A percentile compares a stretch with the other conserved stretches of the same genome.
Conservation (phyloP, 2,113 vertebrate genomes). For the Calypte anna region DNA sequence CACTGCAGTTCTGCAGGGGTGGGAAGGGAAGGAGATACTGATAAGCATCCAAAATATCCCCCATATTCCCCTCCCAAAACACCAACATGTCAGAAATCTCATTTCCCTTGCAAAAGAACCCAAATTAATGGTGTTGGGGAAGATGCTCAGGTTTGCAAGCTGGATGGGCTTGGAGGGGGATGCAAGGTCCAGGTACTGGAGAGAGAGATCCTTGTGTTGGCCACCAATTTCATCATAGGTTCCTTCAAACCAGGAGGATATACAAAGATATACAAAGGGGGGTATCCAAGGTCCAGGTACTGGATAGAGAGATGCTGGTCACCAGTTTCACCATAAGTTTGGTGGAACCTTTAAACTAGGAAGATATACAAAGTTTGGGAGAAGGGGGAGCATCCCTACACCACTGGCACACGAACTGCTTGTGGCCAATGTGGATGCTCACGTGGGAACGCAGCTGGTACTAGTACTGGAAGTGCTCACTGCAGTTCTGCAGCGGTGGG, state of each 20-base stretch:
- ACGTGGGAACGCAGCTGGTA: conserved; percentile 86
- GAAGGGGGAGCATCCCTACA: conserved; percentile 53
- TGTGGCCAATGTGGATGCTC: conserved; percentile 87
- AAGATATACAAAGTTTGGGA: too few species aligned
- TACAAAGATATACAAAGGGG: too few species aligned
- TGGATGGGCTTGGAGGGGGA: not conserved
- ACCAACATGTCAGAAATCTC: not conserved
- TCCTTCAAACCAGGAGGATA: too few species aligned
- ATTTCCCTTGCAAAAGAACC: rapidly evolving
- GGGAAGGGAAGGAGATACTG: rapidly evolving
- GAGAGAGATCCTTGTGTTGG: not conserved
- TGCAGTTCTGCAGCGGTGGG: conserved; percentile 83
- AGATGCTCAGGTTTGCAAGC: not conserved
- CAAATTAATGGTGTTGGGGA: not conserved
- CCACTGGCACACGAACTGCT: conserved; percentile 89
- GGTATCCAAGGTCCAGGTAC: too few species aligned
- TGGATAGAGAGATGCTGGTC: too few species aligned
- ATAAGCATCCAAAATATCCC: not conserved
- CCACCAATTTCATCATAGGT: not conserved
- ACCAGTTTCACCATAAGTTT: too few species aligned
- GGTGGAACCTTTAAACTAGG: too few species aligned
- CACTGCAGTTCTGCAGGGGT: conserved; percentile 86
- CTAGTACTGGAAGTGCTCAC: conserved; percentile 90
- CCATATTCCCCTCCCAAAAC: not conserved
- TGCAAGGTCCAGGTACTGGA: not conserved